These are phyloP conservation scores for Thysanoteuthis rhombus DNA, from an alignment of 2,888 invertebrate genomes.

Conservation along the genomic window DNA sequence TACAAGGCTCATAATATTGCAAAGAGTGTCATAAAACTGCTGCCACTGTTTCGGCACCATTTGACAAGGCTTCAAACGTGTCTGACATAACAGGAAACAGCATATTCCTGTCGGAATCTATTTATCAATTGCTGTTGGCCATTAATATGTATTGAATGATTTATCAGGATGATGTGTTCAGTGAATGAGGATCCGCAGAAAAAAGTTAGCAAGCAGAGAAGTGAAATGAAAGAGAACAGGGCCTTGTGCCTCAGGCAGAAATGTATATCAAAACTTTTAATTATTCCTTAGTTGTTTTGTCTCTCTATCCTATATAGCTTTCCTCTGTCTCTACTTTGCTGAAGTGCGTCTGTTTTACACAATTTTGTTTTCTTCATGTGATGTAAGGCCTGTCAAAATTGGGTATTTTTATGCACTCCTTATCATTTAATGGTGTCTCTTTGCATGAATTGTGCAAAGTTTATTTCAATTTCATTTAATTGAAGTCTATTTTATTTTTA, in stretches of 20 bases:
- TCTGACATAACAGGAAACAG: background rate
- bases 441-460: background rate
- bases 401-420: background rate
- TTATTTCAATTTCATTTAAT: background rate
- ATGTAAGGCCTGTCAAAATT: background rate
- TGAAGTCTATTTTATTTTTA: background rate
- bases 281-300: background rate
- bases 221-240: background rate
- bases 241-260: background rate
- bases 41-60: background rate
- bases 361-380: background rate
- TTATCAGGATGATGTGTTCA: background rate
- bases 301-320: background rate
- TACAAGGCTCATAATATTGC: background rate
- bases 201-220: background rate
- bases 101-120: background rate
- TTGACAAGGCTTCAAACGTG: background rate
- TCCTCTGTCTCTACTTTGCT: background rate
- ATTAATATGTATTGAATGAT: constrained; percentile 12
- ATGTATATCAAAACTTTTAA: background rate
- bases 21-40: background rate
- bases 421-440: background rate
- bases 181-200: background rate
- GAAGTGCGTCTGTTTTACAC: background rate
- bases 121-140: background rate